These are phyloP conservation scores for Moxostoma hubbsi DNA, from an alignment of 2,797 vertebrate species.

Conservation along the genomic window DNA sequence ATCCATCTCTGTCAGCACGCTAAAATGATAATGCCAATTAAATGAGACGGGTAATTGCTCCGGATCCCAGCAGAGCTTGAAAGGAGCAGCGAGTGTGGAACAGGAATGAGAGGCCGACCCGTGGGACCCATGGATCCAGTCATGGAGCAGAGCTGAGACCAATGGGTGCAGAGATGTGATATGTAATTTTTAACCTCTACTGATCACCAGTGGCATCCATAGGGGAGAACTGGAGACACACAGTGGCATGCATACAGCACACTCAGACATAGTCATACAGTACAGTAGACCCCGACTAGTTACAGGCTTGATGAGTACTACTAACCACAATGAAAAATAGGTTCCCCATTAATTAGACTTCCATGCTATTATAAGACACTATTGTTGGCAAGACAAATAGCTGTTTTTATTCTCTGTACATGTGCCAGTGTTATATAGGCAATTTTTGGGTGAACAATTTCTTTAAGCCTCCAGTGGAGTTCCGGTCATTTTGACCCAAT, in stretches of 20 bases:
- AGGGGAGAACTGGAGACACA: slow-evolving; percentile 51
- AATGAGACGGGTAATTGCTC: slow-evolving; percentile 92
- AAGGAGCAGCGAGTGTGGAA: slow-evolving; percentile 77
- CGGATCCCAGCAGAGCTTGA: slow-evolving; percentile 76
- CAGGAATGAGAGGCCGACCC: slow-evolving; percentile 77
- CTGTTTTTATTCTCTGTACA: slow-evolving; percentile 15
- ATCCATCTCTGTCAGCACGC: slow-evolving; percentile 92
- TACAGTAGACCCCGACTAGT: not conserved
- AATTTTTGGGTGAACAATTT: too few species aligned
- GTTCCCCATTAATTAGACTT: slow-evolving; percentile 9
- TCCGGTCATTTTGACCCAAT: too few species aligned
- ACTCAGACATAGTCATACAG: not conserved
- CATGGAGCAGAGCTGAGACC: slow-evolving; percentile 26
- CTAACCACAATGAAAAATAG: slow-evolving; percentile 26
- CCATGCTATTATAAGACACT: slow-evolving; percentile 13
- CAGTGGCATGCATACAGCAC: not conserved
- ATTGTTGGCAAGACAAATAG: slow-evolving; percentile 20
- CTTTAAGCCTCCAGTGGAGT: too few species aligned
- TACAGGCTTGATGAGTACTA: slow-evolving; percentile 10
- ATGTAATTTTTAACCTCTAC: slow-evolving; percentile 81
- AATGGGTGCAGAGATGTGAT: slow-evolving; percentile 66
- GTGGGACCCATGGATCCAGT: slow-evolving; percentile 60
- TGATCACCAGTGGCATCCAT: slow-evolving; percentile 80
- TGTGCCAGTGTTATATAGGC: too few species aligned
- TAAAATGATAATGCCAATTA: slow-evolving; percentile 97